Percentiles rank a stretch among this genome's conserved stretches.
Evolutionary conservation across 2,888 invertebrate species (phyloP).

Genomic region (Drosophila testacea): DNA sequence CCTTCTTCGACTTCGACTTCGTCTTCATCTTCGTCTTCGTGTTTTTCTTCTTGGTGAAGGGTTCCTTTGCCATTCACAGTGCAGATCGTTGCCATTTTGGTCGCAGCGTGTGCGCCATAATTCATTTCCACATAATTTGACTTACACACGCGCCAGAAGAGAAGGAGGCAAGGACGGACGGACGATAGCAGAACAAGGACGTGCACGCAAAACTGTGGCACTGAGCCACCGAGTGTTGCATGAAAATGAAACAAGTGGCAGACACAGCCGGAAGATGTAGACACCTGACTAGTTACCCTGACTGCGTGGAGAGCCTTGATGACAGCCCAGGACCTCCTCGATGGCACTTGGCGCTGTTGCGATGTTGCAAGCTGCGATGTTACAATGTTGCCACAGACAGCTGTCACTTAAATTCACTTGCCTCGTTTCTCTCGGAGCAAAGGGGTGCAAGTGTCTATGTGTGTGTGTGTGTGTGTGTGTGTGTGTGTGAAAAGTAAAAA

Average conservation of each 20-base stretch:
- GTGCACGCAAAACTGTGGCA: no score
- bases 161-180: not conserved
- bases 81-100: constrained; percentile 24
- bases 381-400: constrained; percentile 46
- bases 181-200: not conserved
- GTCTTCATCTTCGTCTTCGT: not conserved
- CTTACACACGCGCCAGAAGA: constrained; percentile 59
- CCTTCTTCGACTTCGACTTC: not conserved
- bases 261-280: constrained; percentile 16
- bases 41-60: not conserved
- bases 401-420: constrained; percentile 53
- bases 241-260: not conserved
- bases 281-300: constrained; percentile 38
- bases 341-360: constrained; percentile 2
- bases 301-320: constrained; percentile 10
- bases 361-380: not conserved
- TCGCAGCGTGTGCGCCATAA: constrained; percentile 58
- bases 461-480: not conserved
- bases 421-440: constrained; percentile 16
- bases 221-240: not conserved
- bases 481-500: not conserved
- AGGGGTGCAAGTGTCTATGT: not conserved
- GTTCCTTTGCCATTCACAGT: not conserved
- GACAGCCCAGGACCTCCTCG: constrained; percentile 3
- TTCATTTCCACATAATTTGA: constrained; percentile 78